Conservation (phyloP, 2,797 vertebrate species). For the Parauchenoglanis ngamensis region DNA sequence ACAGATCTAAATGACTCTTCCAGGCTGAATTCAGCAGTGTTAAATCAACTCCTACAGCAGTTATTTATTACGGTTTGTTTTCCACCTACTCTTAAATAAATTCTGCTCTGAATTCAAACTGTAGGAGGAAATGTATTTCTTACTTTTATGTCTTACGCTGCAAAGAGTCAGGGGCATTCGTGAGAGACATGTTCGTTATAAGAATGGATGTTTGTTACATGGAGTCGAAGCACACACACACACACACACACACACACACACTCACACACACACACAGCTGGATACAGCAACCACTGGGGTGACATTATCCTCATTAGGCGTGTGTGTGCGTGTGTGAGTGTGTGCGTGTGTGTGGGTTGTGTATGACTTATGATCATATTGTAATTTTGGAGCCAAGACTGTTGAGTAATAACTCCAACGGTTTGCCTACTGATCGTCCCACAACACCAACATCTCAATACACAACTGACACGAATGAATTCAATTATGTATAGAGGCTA, state of each 20-base stretch:
- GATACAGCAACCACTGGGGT: not conserved
- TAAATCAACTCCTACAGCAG: not conserved
- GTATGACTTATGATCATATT: conserved; percentile 24
- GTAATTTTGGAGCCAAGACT: conserved; percentile 3
- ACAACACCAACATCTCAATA: conserved; percentile 5
- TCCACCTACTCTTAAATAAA: not conserved
- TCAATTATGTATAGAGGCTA: not conserved
- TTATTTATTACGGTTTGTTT: not conserved
- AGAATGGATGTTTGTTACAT: not conserved
- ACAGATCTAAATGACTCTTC: not conserved
- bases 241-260: not conserved
- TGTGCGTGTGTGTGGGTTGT: not conserved
- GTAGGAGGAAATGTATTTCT: not conserved
- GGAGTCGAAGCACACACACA: not conserved
- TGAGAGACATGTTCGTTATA: not conserved
- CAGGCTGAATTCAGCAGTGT: not conserved
- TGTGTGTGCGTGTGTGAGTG: conserved; percentile 20
- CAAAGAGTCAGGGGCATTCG: not conserved
- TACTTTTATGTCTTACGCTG: not conserved
- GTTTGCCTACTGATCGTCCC: conserved; percentile 14
- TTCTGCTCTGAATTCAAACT: not conserved
- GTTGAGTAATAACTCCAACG: conserved; percentile 18
- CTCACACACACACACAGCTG: not conserved
- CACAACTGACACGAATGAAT: not conserved
- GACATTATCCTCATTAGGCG: conserved; percentile 7